Evolutionary conservation across 2,113 vertebrate species (phyloP), one percentile per base, ranked within the genome.

Genomic region (Anguilla japonica): DNA sequence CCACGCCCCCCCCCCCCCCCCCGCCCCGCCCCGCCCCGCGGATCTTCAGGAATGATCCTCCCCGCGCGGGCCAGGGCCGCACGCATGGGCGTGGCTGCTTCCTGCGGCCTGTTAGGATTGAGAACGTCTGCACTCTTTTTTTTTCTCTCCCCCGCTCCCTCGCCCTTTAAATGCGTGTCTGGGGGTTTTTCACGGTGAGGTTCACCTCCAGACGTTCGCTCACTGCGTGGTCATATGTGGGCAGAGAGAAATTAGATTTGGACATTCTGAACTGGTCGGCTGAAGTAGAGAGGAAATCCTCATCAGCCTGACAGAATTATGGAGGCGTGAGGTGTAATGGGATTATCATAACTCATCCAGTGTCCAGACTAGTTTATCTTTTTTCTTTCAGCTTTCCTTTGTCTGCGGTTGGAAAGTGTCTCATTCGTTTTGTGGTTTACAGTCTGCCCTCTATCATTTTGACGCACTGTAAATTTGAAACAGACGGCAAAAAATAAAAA

Each of bases 241-340:
- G 71, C 71, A 75, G 71, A 26, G 71, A 13, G 11, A 75, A 75
- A 75, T 75, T 75, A 9, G 71, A 53, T 82, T 82, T 82, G 81
- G 81, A 50, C 81, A 82, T 82, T 46, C 81, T 43, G 29, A 82
- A 53, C 53, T 53, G 81, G 81, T 82, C 41, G n/a, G 26, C 41
- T 26, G 22, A 29, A 82, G 81, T 50, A 53, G 43, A 40, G 43
- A 82, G 81, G 43, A 82, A 81, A 82, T 50, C 81, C 81, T 0
- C n/a, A 7, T 82, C 11, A 82, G 81, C 26, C 81, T 1, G 43
- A 29, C 81, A 18, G 46, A 82, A 53, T 82, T 53, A 53, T 50
- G 26, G 53, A 82, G 26, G 13, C 41, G 20, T 20, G 41, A 82
- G 81, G 20, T 1, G 71, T 22, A 75, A 75, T 34, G 26, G 34